These are phyloP conservation scores for Arrhamphus sclerolepis DNA, from an alignment of 2,797 vertebrate species.

Conservation along the genomic window DNA sequence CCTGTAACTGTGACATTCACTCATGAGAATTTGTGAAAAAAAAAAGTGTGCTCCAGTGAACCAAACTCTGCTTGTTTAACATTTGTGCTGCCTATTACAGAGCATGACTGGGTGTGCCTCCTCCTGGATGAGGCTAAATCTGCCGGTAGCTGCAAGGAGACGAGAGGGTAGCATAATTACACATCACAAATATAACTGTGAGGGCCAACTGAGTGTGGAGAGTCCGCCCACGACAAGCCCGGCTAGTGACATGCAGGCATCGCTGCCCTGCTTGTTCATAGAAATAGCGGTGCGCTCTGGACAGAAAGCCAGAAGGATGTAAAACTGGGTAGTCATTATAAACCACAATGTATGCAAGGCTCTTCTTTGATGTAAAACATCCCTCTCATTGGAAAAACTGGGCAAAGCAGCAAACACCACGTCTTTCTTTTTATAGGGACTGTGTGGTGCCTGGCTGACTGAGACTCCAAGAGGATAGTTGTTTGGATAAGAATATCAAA, in stretches of 20 bases:
- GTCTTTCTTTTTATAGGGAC: slow-evolving; percentile 53
- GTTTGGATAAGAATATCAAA: slow-evolving; percentile 3
- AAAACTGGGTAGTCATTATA: slow-evolving; percentile 70
- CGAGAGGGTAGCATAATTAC: slow-evolving; percentile 70
- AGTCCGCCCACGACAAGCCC: slow-evolving; percentile 59
- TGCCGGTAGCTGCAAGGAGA: slow-evolving; percentile 48
- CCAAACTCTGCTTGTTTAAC: slow-evolving; percentile 29
- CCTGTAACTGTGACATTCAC: slow-evolving; percentile 25
- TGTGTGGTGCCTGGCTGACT: slow-evolving; percentile 28
- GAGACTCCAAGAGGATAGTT: slow-evolving; percentile 6
- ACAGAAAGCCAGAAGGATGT: slow-evolving; percentile 60
- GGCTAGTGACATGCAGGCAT: slow-evolving; percentile 34
- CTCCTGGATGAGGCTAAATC: slow-evolving; percentile 67
- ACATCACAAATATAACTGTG: slow-evolving; percentile 69
- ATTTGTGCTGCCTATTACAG: slow-evolving; percentile 61
- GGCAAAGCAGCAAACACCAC: slow-evolving; percentile 54
- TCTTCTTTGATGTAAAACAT: slow-evolving; percentile 49
- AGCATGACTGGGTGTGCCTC: slow-evolving; percentile 70
- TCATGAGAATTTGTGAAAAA: slow-evolving; percentile 4
- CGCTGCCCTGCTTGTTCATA: slow-evolving; percentile 42
- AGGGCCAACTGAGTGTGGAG: slow-evolving; percentile 55
- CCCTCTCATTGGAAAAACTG: slow-evolving; percentile 73
- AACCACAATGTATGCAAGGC: slow-evolving; percentile 53
- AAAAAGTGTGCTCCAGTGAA: slow-evolving; percentile 5
- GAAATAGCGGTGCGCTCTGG: slow-evolving; percentile 57